Base-by-base conservation (phyloP, 2,797 vertebrate genomes). In the Chrosomus eos region DNA sequence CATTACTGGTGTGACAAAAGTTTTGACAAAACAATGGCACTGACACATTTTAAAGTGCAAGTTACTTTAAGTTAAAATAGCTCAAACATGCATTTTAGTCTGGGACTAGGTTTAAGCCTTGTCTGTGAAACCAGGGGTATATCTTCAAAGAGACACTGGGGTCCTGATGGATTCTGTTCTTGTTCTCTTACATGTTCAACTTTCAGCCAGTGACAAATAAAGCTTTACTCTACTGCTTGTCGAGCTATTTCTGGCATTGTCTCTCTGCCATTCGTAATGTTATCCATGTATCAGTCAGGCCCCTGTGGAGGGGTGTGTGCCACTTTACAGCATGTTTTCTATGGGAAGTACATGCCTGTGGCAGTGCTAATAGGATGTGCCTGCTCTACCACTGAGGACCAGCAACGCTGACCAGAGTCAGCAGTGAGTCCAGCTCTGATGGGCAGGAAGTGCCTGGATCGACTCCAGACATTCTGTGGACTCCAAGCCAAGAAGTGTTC, bases 391-490 rank as follows among this genome's bases (percentile, higher is more conserved):
- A 87, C 68, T 72, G 80, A 88, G 84, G 70, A 72, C 74, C 73
- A 86, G 68, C 73, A 75, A 26, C 62, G 55, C 77, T 86, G 68
- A 88, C 87, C 80, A 83, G 76, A 78, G 81, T 77, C 71, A 86
- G 81, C 66, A 83, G 40, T 68, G 72, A 80, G 83, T 88, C 71
- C 83, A 82, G 81, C 82, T 85, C 74, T 89, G 85, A 89, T 81
- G 89, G 86, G 85, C 87, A 87, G 90, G 88, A 90, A 91, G 85
- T 67, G 82, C 64, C 80, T 90, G 89, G 89, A 89, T 75, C 40
- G 62, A 78, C 78, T 87, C 86, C 88, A 90, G 43, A 83, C 73
- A 85, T 73, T 64, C 80, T 81, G 71, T 80, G 72, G 23, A 88
- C 60, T 84, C 68, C 21, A 60, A 74, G 78, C 76, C 70, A 77